These are phyloP conservation scores for Brachyhypopomus occidentalis DNA, from an alignment of 2,113 vertebrate species.

Conservation along the genomic window DNA sequence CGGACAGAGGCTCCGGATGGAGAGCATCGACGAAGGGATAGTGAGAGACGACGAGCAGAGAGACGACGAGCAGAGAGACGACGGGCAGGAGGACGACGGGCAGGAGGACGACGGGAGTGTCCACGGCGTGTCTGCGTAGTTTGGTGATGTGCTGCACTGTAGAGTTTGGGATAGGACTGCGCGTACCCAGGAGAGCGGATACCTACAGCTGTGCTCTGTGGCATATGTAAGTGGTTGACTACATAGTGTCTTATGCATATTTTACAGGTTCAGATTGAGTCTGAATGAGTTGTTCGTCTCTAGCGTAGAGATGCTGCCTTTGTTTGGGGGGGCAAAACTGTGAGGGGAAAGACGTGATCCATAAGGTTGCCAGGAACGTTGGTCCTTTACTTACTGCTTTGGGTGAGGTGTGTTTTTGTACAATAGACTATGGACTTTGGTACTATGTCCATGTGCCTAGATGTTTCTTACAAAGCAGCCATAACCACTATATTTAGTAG, in stretches of 20 bases:
- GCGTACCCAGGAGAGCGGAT: not conserved
- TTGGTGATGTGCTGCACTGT: slow-evolving; percentile 19
- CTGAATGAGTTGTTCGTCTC: not conserved
- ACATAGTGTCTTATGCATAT: too few relatives aligned
- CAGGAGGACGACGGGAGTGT: slow-evolving; percentile 48
- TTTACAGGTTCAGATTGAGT: not conserved
- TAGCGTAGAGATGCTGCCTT: not conserved
- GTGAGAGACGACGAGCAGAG: slow-evolving; percentile 71
- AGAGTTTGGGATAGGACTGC: not conserved
- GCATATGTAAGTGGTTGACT: not conserved
- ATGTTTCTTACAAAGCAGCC: slow-evolving; percentile 54
- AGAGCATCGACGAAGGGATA: slow-evolving; percentile 94
- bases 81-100: slow-evolving; percentile 66
- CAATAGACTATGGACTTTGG: not conserved
- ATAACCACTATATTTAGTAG: slow-evolving; percentile 63
- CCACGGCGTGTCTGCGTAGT: slow-evolving; percentile 28
- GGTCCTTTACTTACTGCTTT: not conserved
- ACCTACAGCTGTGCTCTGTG: not conserved
- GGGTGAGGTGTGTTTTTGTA: not conserved
- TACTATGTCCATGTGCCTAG: slow-evolving; percentile 7
- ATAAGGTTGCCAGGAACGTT: not conserved
- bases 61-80: slow-evolving; percentile 64
- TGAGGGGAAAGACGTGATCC: not conserved
- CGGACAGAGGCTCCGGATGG: slow-evolving; percentile 85
- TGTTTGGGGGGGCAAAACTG: not conserved